Base-by-base conservation (phyloP, 2,113 vertebrate genomes). In the Nicator chloris region DNA sequence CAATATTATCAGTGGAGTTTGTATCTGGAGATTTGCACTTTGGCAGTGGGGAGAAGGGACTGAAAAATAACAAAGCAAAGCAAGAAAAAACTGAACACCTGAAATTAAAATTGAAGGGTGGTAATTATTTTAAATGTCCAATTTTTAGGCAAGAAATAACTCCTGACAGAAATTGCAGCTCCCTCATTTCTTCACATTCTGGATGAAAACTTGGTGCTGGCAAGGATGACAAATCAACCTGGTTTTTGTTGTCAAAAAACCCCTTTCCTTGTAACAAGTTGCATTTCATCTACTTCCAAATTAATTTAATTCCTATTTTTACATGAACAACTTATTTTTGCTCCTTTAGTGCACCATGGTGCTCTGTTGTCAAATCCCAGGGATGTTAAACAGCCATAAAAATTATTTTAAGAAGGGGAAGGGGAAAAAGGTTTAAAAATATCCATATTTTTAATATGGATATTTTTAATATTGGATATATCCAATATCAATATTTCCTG, bases 241-340 rank as follows among this genome's bases (percentile, higher is more conserved):
- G 7, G 0, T 14, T 15, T 77, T 39, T 7, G 14, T 54, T 54
- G 69, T 19, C 15, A 40, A 40, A 40, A 33, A 40, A 19, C 0
- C 15, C 33, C 40, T 45, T 45, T 70, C 40, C 37, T 31, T 20
- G 37, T 33, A 13, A 16, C 35, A 83, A 35, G 47, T 26, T 35
- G 7, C 2, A 4, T 71, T 71, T 39, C 23, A 10, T 9, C 30
- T 11, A 5, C 11, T 66, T 37, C 45, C 17, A 6, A 76, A 44
- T 42, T 7, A 77, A 75, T n/a, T 22, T 47, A 30, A 10, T 26
- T 33, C 31, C 37, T 76, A 8, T 15, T 51, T 66, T 21, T 26
- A 13, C 0, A 1, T 4, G 2, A 45, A 33, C 0, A 5, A n/a
- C n/a, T 57, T 27, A 0, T 9, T 57, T 76, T 66, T 39, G 4